Percentiles rank a stretch among this genome's conserved stretches.
Conservation (phyloP, 2,888 invertebrate genomes). For the Dioctria rufipes region DNA sequence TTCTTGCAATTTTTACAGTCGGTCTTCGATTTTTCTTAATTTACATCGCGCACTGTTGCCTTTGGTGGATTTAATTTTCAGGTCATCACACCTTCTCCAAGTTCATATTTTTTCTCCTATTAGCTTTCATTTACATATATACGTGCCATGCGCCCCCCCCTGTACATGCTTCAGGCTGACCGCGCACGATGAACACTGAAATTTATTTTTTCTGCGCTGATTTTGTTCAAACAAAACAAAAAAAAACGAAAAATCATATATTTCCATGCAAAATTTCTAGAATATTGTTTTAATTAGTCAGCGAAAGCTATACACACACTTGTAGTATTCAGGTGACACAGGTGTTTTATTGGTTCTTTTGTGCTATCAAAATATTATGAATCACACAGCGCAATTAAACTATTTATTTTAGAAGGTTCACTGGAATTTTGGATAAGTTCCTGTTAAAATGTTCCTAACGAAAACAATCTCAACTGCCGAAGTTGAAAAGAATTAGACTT, state of each 20-base stretch:
- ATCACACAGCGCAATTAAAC: too few relatives aligned
- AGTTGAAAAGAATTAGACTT: too few relatives aligned
- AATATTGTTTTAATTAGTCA: background rate
- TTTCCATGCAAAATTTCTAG: conserved; percentile 41
- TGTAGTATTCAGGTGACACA: too few relatives aligned
- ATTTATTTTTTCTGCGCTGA: conserved; percentile 24
- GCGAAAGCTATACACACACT: too few relatives aligned
- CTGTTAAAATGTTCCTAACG: too few relatives aligned
- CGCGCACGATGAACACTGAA: background rate
- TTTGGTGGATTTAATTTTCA: conserved; percentile 45
- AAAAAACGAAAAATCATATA: too few relatives aligned
- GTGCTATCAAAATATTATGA: too few relatives aligned
- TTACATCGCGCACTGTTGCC: conserved; percentile 23
- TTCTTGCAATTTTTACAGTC: conserved; percentile 34
- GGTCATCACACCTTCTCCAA: conserved; percentile 43
- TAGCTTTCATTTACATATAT: conserved; percentile 5
- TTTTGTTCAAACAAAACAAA: conserved; percentile 13
- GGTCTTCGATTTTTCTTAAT: conserved; percentile 41
- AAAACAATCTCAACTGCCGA: too few relatives aligned
- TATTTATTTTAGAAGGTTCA: too few relatives aligned
- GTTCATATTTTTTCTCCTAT: conserved; percentile 46
- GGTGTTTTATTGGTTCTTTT: too few relatives aligned
- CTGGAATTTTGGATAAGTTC: too few relatives aligned
- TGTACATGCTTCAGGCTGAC: background rate
- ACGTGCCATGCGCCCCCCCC: background rate